phyloP scores from a whole-genome alignment of 1,140 invertebrate species.

The Akabosia matsudoensis region DNA sequence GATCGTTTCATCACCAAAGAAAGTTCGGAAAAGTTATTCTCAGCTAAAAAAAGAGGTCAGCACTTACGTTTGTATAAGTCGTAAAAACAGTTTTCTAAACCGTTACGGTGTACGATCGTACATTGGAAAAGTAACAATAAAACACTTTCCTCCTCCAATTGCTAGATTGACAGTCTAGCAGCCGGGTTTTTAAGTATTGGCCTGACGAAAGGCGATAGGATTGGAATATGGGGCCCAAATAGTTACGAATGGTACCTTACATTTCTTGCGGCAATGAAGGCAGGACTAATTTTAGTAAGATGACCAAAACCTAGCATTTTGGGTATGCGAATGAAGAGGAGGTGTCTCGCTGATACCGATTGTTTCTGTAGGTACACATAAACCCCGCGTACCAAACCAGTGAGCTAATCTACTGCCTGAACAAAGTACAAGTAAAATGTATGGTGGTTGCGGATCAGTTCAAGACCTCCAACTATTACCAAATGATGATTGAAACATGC shows the following conservation, averaged over 20 bases:
- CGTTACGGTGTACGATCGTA: too few species aligned
- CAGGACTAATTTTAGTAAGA: slow-evolving; percentile 75
- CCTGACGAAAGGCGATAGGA: slow-evolving; percentile 71
- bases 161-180: slow-evolving; percentile 71
- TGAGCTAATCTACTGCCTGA: slow-evolving; percentile 76
- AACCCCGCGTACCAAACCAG: slow-evolving; percentile 76
- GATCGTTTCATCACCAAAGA: slow-evolving; percentile 58
- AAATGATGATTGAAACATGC: slow-evolving; percentile 58
- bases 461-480: slow-evolving; percentile 69
- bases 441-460: slow-evolving; percentile 65
- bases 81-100: background rate
- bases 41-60: slow-evolving; percentile 62
- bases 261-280: slow-evolving; percentile 71
- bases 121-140: too few species aligned
- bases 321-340: background rate
- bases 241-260: slow-evolving; percentile 74
- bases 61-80: background rate
- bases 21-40: slow-evolving; percentile 61
- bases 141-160: too few species aligned
- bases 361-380: slow-evolving; percentile 63
- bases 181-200: slow-evolving; percentile 74
- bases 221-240: slow-evolving; percentile 89
- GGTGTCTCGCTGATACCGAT: too few species aligned
- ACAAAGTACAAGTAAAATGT: slow-evolving; percentile 71
- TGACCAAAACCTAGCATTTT: background rate